These are phyloP conservation scores for Heteropelma amictum DNA, from an alignment of 2,888 invertebrate species.

Conservation along the genomic window DNA sequence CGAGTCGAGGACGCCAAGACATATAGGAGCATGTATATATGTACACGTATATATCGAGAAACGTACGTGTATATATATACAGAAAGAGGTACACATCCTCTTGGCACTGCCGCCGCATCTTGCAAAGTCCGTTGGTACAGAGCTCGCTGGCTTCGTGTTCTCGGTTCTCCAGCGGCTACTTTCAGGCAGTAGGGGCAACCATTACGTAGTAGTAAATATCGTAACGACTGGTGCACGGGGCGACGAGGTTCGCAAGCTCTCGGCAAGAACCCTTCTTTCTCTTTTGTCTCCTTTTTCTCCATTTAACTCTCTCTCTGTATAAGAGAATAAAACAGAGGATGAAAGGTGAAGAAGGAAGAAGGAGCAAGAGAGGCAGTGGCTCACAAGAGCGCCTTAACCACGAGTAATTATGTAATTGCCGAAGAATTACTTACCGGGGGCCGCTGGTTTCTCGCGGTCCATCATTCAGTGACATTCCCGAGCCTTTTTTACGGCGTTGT, in stretches of 20 bases:
- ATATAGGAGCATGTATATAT: background rate
- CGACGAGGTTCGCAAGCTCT: constrained; percentile 37
- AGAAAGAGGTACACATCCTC: background rate
- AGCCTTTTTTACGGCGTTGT: constrained; percentile 72
- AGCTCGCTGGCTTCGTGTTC: constrained; percentile 61
- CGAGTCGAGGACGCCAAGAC: constrained; percentile 41
- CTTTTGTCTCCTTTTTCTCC: constrained; percentile 4
- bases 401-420: constrained; percentile 77
- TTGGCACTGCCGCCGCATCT: constrained; percentile 1
- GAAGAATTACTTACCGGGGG: constrained; percentile 75
- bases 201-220: constrained; percentile 78
- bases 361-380: constrained; percentile 38
- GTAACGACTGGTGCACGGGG: constrained; percentile 73
- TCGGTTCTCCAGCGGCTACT: constrained; percentile 54
- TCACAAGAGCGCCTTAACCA: constrained; percentile 65
- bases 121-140: constrained; percentile 19
- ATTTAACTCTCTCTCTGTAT: background rate
- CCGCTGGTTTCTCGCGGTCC: constrained; percentile 66
- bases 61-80: background rate
- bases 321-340: background rate
- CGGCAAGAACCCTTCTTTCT: background rate
- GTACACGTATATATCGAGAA: background rate
- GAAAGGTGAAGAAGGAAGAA: background rate
- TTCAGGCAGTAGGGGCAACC: constrained; percentile 65
- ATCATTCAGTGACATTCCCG: constrained; percentile 77